These are phyloP conservation scores for Sylvicapra grimmia DNA, from an alignment of 2,113 vertebrate genomes.

Conservation along the genomic window DNA sequence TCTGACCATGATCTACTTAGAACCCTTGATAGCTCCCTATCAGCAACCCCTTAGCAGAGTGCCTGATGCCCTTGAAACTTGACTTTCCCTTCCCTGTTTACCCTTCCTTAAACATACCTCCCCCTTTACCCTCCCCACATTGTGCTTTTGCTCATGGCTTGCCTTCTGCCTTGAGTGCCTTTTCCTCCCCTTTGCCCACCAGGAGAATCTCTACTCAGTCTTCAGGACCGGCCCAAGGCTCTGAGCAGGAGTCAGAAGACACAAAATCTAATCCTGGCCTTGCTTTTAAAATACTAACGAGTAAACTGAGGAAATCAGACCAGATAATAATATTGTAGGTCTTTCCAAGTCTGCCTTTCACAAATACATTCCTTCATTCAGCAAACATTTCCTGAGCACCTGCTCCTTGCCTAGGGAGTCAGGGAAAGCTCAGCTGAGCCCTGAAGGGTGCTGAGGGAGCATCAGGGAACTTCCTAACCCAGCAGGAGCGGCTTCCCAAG, in stretches of 20 bases:
- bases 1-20: neutral
- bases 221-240: neutral
- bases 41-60: neutral
- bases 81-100: too few species aligned
- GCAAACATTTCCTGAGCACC: neutral
- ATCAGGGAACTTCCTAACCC: neutral
- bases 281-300: neutral
- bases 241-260: neutral
- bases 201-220: neutral
- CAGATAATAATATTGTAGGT: neutral
- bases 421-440: neutral
- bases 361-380: neutral
- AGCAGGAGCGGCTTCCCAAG: neutral
- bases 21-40: neutral
- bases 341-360: neutral
- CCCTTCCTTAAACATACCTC: neutral
- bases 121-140: neutral
- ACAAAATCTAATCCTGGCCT: neutral
- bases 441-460: neutral
- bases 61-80: neutral
- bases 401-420: neutral
- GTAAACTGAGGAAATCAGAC: neutral
- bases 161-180: neutral
- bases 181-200: neutral
- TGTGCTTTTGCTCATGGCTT: neutral